These are phyloP conservation scores for Neolamprologus longior DNA, from an alignment of 2,113 vertebrate genomes.

Conservation along the genomic window DNA sequence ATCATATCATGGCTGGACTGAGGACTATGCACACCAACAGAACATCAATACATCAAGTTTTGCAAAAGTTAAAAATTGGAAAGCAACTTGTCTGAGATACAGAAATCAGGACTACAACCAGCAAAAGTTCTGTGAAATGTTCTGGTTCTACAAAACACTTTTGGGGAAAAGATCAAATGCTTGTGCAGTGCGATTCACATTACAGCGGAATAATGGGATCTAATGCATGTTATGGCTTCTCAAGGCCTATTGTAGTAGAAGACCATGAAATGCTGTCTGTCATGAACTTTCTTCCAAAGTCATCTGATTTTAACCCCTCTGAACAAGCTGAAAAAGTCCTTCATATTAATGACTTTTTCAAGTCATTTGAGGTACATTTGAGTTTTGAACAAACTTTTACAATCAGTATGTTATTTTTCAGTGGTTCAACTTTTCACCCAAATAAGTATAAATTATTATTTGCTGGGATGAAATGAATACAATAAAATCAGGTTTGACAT, in stretches of 20 bases:
- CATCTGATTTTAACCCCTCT: background rate
- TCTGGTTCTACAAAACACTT: background rate
- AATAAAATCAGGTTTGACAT: background rate
- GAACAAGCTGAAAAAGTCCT: background rate
- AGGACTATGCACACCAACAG: background rate
- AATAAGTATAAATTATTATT: background rate
- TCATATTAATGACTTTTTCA: background rate
- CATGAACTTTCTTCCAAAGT: background rate
- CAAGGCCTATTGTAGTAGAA: background rate
- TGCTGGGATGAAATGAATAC: background rate
- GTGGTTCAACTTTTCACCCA: background rate
- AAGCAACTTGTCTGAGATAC: background rate
- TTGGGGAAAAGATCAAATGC: background rate
- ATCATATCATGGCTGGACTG: background rate
- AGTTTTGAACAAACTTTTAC: background rate
- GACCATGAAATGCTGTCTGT: background rate
- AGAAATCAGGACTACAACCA: background rate
- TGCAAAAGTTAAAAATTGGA: background rate
- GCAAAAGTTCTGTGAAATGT: background rate
- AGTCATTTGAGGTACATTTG: background rate
- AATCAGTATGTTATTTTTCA: background rate
- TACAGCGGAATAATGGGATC: background rate
- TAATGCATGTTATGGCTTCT: background rate
- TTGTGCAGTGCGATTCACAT: background rate
- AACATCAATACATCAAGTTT: background rate